Evolutionary conservation across 2,797 vertebrate genomes (phyloP), one percentile per base, ranked within the genome.

Genomic region (Calcarius lapponicus): DNA sequence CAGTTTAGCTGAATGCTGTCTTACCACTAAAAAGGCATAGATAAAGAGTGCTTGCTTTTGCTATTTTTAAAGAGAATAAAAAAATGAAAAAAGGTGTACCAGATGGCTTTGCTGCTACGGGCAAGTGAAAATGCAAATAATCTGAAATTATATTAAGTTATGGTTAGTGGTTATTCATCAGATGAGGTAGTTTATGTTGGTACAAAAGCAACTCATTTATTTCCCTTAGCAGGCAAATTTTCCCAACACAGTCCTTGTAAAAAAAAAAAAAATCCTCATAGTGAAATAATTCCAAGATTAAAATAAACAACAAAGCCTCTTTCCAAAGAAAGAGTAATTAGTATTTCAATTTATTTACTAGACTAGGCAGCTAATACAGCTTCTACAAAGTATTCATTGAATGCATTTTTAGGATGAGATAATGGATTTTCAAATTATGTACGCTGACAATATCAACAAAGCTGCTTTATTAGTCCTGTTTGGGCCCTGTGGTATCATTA

Each of bases 111-210:
- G 42, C 72, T 89, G 81, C 80, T 79, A 80, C 1, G 13, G 51
- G 61, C 80, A 86, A 94, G 43, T 67, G 48, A 90, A 95, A 95
- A 92, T 25, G 25, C 74, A 96, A 94, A 88, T 93, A 79, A 88
- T 84, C 61, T 76, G 29, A 79, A 95, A 93, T 90, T 66, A 42
- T 54, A 75, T 93, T 72, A 88, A 86, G 60, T 88, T 92, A 86
- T 86, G 83, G 80, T 76, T 84, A 88, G 78, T 82, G 73, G 87
- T 93, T 95, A 71, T 80, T 86, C 86, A 84, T 76, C 64, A 86
- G 42, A 50, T 88, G 13, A 76, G 70, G 6, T 84, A 92, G 42
- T 81, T 92, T 61, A 51, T 18, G 7, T 66, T 62, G 32, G 38
- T 91, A n/a, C 19, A 74, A 71, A 94, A 64, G 29, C 58, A 87